Evolutionary conservation across 2,888 invertebrate genomes (phyloP).

Genomic region (Oasisia sp.): DNA sequence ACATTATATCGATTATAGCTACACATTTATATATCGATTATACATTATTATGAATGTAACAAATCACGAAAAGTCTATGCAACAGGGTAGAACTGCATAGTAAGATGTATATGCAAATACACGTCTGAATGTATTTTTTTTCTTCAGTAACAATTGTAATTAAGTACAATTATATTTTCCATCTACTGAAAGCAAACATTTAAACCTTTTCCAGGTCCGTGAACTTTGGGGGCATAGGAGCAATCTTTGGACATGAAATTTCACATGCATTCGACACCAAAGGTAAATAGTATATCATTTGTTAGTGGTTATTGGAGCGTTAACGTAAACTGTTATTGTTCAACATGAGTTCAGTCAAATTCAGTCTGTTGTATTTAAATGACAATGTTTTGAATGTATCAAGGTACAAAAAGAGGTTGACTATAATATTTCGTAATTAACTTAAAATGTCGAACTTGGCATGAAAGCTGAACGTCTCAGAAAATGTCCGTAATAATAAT

Average conservation of each 20-base stretch:
- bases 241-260: conserved; percentile 59
- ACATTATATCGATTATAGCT: no score
- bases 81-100: no score
- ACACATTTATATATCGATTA: no score
- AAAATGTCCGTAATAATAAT: no score
- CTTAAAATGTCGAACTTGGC: no score
- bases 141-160: neutral
- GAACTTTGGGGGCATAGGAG: conserved; percentile 62
- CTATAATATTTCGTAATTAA: no score
- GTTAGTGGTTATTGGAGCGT: neutral
- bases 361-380: neutral
- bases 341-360: neutral
- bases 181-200: neutral
- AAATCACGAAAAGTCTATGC: no score
- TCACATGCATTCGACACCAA: conserved; percentile 60
- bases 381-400: neutral
- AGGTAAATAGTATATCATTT: conserved; percentile 43
- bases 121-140: neutral
- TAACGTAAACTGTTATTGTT: neutral
- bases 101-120: no score
- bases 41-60: no score
- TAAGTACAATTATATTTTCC: neutral
- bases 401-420: neutral
- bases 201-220: conserved; percentile 46
- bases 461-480: no score